Evolutionary conservation across 2,888 invertebrate species (phyloP).

Genomic region (Drosophila planitibia): DNA sequence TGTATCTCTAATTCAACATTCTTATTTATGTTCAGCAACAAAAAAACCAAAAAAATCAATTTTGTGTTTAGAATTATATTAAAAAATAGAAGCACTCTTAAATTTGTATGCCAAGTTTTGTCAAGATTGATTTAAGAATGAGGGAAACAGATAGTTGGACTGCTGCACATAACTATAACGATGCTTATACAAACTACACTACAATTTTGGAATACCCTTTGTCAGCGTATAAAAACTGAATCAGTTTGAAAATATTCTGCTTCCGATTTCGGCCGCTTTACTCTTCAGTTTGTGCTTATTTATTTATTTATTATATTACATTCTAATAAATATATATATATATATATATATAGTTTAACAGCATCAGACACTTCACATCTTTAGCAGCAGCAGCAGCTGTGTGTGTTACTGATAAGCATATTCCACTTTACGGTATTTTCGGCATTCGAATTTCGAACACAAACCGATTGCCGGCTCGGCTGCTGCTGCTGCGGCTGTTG

Average conservation of each 20-base stretch:
- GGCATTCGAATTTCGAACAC: slow-evolving; percentile 32
- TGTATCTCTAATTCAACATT: background rate
- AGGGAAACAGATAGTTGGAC: background rate
- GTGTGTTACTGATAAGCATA: slow-evolving; percentile 38
- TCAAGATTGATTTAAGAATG: background rate
- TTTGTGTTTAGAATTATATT: background rate
- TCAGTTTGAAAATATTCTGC: background rate
- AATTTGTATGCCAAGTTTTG: background rate
- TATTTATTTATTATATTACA: background rate
- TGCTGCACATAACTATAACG: background rate
- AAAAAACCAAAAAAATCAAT: background rate
- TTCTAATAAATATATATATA: background rate
- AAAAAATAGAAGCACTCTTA: background rate
- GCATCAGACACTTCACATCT: background rate
- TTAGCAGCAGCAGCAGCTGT: background rate
- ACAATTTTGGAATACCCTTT: background rate
- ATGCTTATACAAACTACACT: background rate
- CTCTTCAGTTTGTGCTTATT: background rate
- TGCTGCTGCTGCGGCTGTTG: background rate
- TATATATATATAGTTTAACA: background rate
- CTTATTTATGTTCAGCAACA: background rate
- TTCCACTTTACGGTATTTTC: slow-evolving; percentile 20
- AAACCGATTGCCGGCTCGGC: background rate
- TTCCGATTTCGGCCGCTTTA: no score
- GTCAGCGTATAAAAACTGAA: background rate